Evolutionary conservation across 2,113 vertebrate species (phyloP).

Genomic region (Amblyornis subalaris): DNA sequence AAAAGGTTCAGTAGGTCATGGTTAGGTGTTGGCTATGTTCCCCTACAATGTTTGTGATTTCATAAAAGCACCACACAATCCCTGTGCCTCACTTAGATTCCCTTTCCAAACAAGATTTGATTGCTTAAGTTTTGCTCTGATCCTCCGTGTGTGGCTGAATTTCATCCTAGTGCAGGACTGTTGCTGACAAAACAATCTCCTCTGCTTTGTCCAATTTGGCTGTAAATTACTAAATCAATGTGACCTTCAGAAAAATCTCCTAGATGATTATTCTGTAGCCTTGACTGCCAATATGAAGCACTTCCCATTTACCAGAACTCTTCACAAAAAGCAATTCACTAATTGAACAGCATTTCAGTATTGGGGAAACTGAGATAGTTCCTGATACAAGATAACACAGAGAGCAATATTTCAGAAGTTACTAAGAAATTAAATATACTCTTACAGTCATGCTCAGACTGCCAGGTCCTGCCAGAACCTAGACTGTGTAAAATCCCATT

Average conservation of each 20-base stretch:
- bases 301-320: background rate
- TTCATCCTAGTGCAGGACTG: background rate
- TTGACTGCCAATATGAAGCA: background rate
- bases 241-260: conserved; percentile 16
- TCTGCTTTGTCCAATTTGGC: background rate
- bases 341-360: background rate
- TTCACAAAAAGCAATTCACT: background rate
- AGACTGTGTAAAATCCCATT: background rate
- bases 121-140: background rate
- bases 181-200: background rate
- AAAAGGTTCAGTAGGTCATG: background rate
- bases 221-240: conserved; percentile 24
- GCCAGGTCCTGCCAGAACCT: background rate
- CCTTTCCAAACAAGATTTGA: background rate
- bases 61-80: background rate
- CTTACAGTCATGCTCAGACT: background rate
- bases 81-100: background rate
- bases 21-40: background rate
- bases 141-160: background rate
- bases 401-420: background rate
- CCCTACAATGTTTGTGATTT: background rate
- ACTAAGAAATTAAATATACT: background rate
- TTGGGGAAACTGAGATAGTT: background rate
- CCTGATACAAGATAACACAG: background rate
- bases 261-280: background rate